These are phyloP conservation scores for Tachuris rubrigastra DNA, from an alignment of 2,113 vertebrate species.

Conservation along the genomic window DNA sequence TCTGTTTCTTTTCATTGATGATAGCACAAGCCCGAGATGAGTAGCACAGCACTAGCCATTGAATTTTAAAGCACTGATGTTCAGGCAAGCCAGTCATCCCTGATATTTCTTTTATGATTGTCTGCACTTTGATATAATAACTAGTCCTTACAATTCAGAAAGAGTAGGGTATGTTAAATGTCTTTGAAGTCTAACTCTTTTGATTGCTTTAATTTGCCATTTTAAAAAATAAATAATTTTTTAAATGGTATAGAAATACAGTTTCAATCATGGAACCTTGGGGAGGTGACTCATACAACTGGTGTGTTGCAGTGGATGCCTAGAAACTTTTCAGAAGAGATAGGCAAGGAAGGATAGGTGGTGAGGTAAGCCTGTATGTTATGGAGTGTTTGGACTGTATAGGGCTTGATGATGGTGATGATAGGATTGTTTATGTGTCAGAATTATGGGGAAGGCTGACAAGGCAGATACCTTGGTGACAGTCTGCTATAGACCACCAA, in stretches of 20 bases:
- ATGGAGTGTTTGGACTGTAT: not conserved
- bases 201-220: not conserved
- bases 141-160: not conserved
- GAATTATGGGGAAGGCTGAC: not conserved
- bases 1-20: not conserved
- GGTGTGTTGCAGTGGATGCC: not conserved
- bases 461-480: not conserved
- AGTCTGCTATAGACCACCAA: not conserved
- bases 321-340: not conserved
- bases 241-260: not conserved
- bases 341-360: not conserved
- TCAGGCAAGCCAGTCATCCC: not conserved
- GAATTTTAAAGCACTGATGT: slow-evolving; percentile 18
- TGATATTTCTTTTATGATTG: slow-evolving; percentile 14
- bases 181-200: not conserved
- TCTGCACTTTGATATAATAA: slow-evolving; percentile 9
- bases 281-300: not conserved
- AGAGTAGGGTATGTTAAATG: not conserved
- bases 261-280: not conserved
- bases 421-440: not conserved
- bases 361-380: accelerated
- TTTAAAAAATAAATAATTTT: not conserved
- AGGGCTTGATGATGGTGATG: not conserved
- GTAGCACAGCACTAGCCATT: not conserved
- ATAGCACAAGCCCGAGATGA: not conserved